phyloP scores from a whole-genome alignment of 2,113 vertebrate genomes.

The Centrocercus urophasianus region DNA sequence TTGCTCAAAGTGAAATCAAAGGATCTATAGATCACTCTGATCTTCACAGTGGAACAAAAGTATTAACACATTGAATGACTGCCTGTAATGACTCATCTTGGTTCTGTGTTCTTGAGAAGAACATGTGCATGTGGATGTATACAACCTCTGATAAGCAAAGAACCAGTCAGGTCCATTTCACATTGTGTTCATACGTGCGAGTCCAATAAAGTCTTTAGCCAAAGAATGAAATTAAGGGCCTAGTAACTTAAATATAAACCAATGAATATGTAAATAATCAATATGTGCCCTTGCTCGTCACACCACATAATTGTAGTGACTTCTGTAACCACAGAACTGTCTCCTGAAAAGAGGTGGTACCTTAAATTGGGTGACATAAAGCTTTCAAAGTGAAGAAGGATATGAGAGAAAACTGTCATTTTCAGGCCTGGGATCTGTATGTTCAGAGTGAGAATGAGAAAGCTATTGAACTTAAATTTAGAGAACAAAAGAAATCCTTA shows the following conservation, averaged over 20 bases:
- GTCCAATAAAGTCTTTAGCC: background rate
- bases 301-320: background rate
- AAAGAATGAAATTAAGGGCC: background rate
- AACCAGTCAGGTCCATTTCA: background rate
- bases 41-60: background rate
- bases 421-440: background rate
- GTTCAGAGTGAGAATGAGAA: background rate
- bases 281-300: background rate
- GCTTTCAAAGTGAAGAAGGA: background rate
- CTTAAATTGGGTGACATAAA: background rate
- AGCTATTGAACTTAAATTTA: background rate
- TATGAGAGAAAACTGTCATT: background rate
- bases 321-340: background rate
- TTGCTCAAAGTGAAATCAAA: background rate
- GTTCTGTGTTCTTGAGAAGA: background rate
- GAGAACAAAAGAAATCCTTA: background rate
- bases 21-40: background rate
- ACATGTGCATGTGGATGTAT: fast-evolving
- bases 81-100: too few species aligned
- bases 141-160: background rate
- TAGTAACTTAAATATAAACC: background rate
- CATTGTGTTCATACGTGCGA: background rate
- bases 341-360: background rate
- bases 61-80: background rate
- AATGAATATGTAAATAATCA: background rate